Evolutionary conservation across 1,140 invertebrate species (phyloP).

Genomic region (Habropoda laboriosa): DNA sequence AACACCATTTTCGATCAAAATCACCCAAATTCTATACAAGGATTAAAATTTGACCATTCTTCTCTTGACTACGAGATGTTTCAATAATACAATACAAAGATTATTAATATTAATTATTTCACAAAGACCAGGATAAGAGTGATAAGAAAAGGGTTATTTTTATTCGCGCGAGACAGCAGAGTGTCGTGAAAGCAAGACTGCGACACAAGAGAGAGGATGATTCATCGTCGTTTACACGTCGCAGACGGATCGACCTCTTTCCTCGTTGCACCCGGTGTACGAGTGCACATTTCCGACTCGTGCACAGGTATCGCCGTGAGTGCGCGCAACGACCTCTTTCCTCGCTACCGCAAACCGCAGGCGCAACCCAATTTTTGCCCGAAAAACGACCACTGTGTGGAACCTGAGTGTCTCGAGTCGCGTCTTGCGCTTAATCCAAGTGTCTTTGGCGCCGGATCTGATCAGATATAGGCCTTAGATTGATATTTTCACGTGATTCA

Average conservation of each 20-base stretch:
- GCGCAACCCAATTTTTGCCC: slow-evolving; percentile 41
- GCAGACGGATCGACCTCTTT: slow-evolving; percentile 69
- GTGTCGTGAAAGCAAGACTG: slow-evolving; percentile 44
- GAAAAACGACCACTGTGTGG: slow-evolving; percentile 11
- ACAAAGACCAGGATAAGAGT: too few species aligned
- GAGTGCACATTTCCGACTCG: neutral
- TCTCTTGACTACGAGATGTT: too few species aligned
- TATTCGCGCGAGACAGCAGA: neutral
- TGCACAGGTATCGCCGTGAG: slow-evolving; percentile 20
- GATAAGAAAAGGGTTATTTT: neutral
- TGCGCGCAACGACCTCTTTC: slow-evolving; percentile 33
- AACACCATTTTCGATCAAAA: too few species aligned
- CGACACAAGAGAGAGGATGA: slow-evolving; percentile 50
- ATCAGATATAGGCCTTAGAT: too few species aligned
- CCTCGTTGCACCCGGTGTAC: slow-evolving; percentile 48
- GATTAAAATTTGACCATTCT: too few species aligned
- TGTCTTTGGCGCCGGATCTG: too few species aligned
- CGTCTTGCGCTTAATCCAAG: neutral
- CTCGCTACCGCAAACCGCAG: slow-evolving; percentile 46
- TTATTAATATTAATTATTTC: neutral
- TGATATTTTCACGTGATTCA: too few species aligned
- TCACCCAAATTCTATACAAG: too few species aligned
- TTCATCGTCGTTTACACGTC: slow-evolving; percentile 62
- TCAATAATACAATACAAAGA: neutral
- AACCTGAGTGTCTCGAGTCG: neutral